Conservation (phyloP, 2,888 invertebrate species). For the Agonopterix arenella region DNA sequence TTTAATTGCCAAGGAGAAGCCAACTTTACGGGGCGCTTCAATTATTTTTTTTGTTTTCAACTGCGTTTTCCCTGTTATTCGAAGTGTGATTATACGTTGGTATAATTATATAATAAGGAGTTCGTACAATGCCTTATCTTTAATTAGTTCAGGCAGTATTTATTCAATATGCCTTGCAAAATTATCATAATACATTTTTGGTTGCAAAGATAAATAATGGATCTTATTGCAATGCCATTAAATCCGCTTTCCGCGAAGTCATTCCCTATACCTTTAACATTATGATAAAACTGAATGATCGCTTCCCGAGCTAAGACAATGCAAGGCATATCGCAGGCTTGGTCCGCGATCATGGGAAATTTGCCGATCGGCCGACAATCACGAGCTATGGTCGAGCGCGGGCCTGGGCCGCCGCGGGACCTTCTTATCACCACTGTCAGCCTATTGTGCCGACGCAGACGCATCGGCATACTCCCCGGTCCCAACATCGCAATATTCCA, state of each 20-base stretch:
- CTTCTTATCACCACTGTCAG: slow-evolving; percentile 40
- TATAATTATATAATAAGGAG: slow-evolving; percentile 3
- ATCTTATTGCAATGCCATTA: background rate
- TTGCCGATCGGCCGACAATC: slow-evolving; percentile 50
- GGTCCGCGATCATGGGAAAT: slow-evolving; percentile 60
- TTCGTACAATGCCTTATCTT: background rate
- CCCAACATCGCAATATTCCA: slow-evolving; percentile 55
- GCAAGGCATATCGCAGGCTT: slow-evolving; percentile 38
- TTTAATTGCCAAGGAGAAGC: slow-evolving; percentile 59
- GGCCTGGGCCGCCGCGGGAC: slow-evolving; percentile 24
- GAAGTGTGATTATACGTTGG: slow-evolving; percentile 4
- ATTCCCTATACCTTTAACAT: slow-evolving; percentile 1
- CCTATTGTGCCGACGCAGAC: slow-evolving; percentile 38
- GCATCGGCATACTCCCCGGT: slow-evolving; percentile 15
- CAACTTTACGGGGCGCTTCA: slow-evolving; percentile 36
- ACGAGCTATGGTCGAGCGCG: slow-evolving; percentile 13
- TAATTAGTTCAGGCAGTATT: background rate
- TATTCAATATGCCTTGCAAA: too few species aligned
- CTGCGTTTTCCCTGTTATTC: slow-evolving; percentile 21
- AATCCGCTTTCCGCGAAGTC: background rate
- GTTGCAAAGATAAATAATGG: too few species aligned
- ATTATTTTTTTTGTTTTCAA: slow-evolving; percentile 29
- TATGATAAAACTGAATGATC: slow-evolving; percentile 31
- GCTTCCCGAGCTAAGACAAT: slow-evolving; percentile 30
- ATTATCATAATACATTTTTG: too few species aligned